Evolutionary conservation across 1,140 invertebrate species (phyloP), one percentile per base, ranked within the genome.

Genomic region (Nilaparvata lugens): DNA sequence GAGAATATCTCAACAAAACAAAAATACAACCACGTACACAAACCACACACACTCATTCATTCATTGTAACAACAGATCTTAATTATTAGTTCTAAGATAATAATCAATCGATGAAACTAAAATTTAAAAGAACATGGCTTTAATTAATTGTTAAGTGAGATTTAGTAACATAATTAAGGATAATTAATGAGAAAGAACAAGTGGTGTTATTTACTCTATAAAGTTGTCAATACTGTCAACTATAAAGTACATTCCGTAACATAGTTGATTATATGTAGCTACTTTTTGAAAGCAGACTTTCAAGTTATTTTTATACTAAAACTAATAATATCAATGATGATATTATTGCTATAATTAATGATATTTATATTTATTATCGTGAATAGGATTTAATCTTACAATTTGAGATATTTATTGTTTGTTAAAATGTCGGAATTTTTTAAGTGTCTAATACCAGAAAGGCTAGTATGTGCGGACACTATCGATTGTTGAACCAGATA

Each of bases 141-240:
- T 60, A 60, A 60, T 60, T 60, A 60, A 60, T 55, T 53, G 58
- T 60, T 60, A 60, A 60, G 45, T 25, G 57, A 52, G 31, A 35
- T 35, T 35, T 35, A 35, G 31, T 35, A 35, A 6, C 31, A 11
- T 35, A 35, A 35, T 35, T 35, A 35, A 35, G 31, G 31, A 35
- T 35, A 35, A 35, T 35, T 35, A 35, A 11, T 35, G 31, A 35
- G n/a, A 48, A 48, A 19, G 45, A 19, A 48, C 45, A 48, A 48
- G 16, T 19, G 21, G 6, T 48, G 45, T 48, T 48, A 48, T 11
- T 48, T 18, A 16, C 21, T 23, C 21, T 48, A 35, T 35, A 11
- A 48, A 48, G 21, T 48, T 23, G 45, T 48, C 21, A 19, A 48
- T 48, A 18, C 14, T 48, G 45, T 48, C 16, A 48, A 19, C 16